Evolutionary conservation across 2,113 vertebrate genomes (phyloP), one percentile per base, ranked within the genome.

Genomic region (Puntigrus tetrazona): DNA sequence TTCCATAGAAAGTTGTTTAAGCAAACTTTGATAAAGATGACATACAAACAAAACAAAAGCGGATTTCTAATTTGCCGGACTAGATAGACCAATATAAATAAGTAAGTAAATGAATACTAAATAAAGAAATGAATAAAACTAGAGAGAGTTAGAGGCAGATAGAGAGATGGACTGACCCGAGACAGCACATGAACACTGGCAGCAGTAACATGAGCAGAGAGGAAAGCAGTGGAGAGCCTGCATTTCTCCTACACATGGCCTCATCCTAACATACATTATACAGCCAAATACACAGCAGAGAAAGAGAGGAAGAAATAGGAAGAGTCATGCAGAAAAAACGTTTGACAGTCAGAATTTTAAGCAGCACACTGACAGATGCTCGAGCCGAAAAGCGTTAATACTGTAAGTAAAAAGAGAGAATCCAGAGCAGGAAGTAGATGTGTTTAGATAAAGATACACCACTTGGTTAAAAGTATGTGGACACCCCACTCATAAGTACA

Each of bases 101-200:
- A 38, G 7, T 50, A 20, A 41, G 0, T 50, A 3, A 50, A 50
- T 50, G 20, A 38, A 36, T 11, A n/a, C n/a, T n/a, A 70, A 13
- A 50, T 9, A 74, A 5, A 76, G 2, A 36, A 6, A 45, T 25
- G 45, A 1, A 52, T 38, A 77, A 18, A 67, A 47, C n/a, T n/a
- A 87, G 18, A 59, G n/a, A 65, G 18, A 84, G 61, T 50, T 11
- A 61, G 9, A 81, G 27, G 13, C 34, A 73, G 93, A 93, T 93
- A 91, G 95, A 90, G 90, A 94, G 94, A 96, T 88, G 94, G 95
- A 98, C 95, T 97, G 95, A 97, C 96, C 96, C 97, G 95, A 94
- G 95, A 96, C 93, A 97, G 94, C 95, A 97, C 94, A 97, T 95
- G 94, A 97, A 96, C 95, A 96, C 95, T 95, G 96, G 96, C 95